These are phyloP conservation scores for Grus americana DNA, from an alignment of 2,113 vertebrate species.

Conservation along the genomic window DNA sequence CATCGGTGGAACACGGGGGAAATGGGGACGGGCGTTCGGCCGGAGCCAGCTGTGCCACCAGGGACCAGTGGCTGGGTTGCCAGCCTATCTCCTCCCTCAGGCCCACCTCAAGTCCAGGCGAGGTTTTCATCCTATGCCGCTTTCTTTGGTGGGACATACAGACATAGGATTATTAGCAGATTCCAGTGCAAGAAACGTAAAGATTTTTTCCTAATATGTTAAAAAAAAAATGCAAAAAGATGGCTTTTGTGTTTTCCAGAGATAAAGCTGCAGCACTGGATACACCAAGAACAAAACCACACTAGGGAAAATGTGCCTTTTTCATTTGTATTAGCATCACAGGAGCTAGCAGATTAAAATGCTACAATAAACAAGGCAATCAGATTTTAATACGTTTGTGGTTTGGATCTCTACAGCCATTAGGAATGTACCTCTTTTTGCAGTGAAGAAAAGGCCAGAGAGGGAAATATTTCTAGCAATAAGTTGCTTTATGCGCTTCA, in stretches of 20 bases:
- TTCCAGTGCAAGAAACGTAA: neutral
- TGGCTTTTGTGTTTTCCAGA: neutral
- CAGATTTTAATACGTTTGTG: neutral
- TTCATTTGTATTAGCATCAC: neutral
- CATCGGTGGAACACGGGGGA: neutral
- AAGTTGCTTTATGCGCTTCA: neutral
- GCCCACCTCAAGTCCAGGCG: neutral
- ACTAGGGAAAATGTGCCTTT: neutral
- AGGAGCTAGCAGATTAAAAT: neutral
- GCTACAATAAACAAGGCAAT: neutral
- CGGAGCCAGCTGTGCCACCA: neutral
- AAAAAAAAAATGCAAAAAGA: neutral
- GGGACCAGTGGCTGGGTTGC: neutral
- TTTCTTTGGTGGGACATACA: neutral
- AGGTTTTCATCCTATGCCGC: neutral
- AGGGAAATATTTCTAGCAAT: neutral
- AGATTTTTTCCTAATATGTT: neutral
- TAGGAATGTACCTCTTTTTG: neutral
- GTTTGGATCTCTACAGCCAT: neutral
- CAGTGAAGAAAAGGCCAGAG: neutral
- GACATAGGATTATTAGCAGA: neutral
- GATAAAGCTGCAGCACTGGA: neutral
- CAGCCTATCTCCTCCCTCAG: neutral
- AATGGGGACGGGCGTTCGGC: rapidly evolving
- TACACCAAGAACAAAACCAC: neutral